These are phyloP conservation scores for Syrista parreyssii DNA, from an alignment of 2,888 invertebrate genomes.

Conservation along the genomic window DNA sequence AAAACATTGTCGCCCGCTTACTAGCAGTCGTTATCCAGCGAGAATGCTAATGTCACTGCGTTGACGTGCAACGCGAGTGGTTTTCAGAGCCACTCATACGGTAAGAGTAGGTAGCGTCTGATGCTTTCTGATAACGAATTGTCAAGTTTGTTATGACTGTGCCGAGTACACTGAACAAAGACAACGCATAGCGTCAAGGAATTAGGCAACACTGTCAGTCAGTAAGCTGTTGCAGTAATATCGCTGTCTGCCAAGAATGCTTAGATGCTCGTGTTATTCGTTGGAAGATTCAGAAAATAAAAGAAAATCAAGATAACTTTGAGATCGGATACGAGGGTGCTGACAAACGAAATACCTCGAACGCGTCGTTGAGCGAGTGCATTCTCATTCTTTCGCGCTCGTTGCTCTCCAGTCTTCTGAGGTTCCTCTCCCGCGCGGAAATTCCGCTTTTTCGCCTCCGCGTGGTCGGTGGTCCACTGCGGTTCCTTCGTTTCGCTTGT, in stretches of 20 bases:
- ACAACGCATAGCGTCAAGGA: not conserved
- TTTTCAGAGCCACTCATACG: not conserved
- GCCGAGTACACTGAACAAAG: not conserved
- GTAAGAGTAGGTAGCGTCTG: not conserved
- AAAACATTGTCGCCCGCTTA: not conserved
- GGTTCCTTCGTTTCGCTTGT: slow-evolving; percentile 62
- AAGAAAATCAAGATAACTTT: not conserved
- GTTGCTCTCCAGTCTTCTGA: slow-evolving; percentile 89
- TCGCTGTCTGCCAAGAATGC: not conserved
- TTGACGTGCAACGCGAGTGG: not conserved
- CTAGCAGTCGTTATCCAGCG: not conserved
- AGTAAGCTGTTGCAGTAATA: not conserved
- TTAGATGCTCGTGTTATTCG: not conserved
- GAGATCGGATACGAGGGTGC: too few species aligned
- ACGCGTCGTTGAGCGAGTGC: slow-evolving; percentile 92
- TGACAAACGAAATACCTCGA: slow-evolving; percentile 72
- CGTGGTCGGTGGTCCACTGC: slow-evolving; percentile 59
- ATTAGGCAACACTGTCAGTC: not conserved
- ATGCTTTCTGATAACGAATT: not conserved
- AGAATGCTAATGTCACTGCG: not conserved
- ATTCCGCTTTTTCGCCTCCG: slow-evolving; percentile 80
- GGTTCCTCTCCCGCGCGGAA: slow-evolving; percentile 86
- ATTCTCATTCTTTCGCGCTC: slow-evolving; percentile 92
- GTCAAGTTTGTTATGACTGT: not conserved
- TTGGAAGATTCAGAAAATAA: not conserved